These are phyloP conservation scores for Melanargia galathea DNA, from an alignment of 2,888 invertebrate genomes.

Conservation along the genomic window DNA sequence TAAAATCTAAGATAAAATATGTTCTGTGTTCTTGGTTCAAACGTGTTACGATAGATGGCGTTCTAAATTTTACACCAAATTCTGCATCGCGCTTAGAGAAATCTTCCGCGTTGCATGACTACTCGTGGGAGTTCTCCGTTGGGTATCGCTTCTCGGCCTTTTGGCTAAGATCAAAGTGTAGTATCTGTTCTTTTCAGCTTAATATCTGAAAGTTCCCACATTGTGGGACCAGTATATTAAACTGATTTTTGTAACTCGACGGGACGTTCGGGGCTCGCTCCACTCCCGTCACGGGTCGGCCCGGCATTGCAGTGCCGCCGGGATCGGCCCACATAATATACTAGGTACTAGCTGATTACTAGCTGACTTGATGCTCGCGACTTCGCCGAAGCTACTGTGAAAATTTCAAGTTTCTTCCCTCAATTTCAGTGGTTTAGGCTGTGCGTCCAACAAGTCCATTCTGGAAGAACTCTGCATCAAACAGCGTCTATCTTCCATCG, in stretches of 20 bases:
- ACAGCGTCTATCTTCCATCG: too few species aligned
- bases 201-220: constrained; percentile 21
- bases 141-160: neutral
- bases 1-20: too few species aligned
- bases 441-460: too few species aligned
- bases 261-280: constrained; percentile 21
- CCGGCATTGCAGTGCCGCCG: constrained; percentile 20
- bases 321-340: constrained; percentile 10
- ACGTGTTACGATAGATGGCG: constrained; percentile 4
- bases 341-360: too few species aligned
- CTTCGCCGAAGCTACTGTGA: too few species aligned
- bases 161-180: constrained; percentile 9
- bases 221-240: constrained; percentile 20
- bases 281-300: constrained; percentile 20
- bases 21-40: neutral
- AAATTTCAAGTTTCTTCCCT: too few species aligned
- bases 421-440: too few species aligned
- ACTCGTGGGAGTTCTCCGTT: neutral
- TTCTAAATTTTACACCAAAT: neutral
- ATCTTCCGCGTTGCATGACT: neutral
- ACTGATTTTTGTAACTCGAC: constrained; percentile 17
- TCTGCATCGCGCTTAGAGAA: constrained; percentile 4
- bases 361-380: too few species aligned
- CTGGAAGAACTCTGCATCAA: too few species aligned
- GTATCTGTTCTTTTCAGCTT: constrained; percentile 21